Evolutionary conservation across 2,797 vertebrate genomes (phyloP).

Genomic region (Todus mexicanus): DNA sequence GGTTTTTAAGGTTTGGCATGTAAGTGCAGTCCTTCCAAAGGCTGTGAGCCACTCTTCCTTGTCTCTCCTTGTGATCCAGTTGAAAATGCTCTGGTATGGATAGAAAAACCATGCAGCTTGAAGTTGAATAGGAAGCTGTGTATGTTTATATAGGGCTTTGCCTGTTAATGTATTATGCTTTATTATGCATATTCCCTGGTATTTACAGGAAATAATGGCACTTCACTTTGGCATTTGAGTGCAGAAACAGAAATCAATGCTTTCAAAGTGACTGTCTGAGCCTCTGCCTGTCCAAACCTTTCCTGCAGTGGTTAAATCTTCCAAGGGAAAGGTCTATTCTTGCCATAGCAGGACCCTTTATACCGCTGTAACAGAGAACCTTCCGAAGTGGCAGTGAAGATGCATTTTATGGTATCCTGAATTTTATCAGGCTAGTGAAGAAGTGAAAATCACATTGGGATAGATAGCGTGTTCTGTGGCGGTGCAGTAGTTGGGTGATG

Average conservation of each 20-base stretch:
- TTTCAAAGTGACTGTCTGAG: neutral
- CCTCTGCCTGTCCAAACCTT: neutral
- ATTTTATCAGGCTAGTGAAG: neutral
- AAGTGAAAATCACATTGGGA: neutral
- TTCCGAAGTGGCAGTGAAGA: neutral
- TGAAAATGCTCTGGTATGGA: neutral
- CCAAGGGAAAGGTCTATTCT: neutral
- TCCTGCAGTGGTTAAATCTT: neutral
- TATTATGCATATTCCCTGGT: neutral
- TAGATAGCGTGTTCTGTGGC: neutral
- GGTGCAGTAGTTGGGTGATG: neutral
- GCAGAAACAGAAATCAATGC: neutral
- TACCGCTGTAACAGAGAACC: neutral
- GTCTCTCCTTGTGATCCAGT: neutral
- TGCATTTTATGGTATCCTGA: neutral
- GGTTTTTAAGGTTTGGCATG: neutral
- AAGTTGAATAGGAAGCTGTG: neutral
- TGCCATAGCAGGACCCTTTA: neutral
- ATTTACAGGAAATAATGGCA: neutral
- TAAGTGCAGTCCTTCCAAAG: neutral
- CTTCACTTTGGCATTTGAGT: neutral
- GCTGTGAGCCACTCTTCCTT: neutral
- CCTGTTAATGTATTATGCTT: neutral
- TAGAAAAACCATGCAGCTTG: neutral
- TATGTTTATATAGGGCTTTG: neutral